Conservation (phyloP, 1,140 invertebrate species). For the Gonatopus flavifemur region DNA sequence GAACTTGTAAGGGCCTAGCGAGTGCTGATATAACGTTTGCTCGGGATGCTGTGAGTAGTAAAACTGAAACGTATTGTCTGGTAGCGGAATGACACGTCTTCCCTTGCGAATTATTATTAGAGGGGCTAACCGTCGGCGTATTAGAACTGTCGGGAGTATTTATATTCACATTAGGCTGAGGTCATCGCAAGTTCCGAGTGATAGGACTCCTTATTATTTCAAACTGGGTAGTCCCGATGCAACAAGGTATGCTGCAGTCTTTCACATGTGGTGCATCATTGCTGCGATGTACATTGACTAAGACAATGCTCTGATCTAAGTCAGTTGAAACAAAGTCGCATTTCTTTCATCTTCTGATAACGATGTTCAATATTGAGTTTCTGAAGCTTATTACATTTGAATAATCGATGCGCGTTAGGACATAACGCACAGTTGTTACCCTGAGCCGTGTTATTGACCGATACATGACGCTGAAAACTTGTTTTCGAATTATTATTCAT, state of each 20-base stretch:
- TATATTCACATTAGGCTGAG: too few species aligned
- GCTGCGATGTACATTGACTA: not conserved
- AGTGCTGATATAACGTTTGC: too few species aligned
- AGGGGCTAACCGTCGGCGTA: not conserved
- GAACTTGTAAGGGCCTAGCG: too few species aligned
- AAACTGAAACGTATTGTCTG: too few species aligned
- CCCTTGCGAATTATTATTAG: not conserved
- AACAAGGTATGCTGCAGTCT: conserved; percentile 16
- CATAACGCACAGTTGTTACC: conserved; percentile 1
- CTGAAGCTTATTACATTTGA: not conserved
- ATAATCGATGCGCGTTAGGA: not conserved
- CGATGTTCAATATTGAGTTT: not conserved
- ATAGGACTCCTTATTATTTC: not conserved
- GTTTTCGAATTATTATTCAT: not conserved
- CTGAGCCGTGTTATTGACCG: not conserved
- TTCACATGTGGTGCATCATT: conserved; percentile 10
- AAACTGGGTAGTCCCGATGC: not conserved
- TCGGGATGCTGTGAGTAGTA: not conserved
- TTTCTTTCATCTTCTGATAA: not conserved
- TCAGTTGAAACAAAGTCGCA: not conserved
- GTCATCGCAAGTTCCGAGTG: not conserved
- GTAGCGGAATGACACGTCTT: too few species aligned
- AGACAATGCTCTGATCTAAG: not conserved
- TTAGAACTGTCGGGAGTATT: too few species aligned
- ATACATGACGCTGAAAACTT: not conserved